Evolutionary conservation across 2,888 invertebrate genomes (phyloP), one percentile per base, ranked within the genome.

Genomic region (Salpingus planirostris): DNA sequence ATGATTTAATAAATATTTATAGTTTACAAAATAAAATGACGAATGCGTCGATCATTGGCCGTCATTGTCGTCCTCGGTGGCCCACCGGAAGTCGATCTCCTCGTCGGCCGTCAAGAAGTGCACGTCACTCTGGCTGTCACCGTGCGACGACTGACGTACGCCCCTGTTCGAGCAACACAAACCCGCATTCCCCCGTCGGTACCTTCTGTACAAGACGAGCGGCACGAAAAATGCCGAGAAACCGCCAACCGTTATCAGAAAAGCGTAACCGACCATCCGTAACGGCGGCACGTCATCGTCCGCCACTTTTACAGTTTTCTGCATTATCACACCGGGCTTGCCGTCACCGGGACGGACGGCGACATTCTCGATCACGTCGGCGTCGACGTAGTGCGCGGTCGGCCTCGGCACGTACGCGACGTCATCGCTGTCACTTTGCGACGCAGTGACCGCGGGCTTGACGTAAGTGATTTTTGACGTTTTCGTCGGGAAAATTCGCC

Each of bases 91-190:
- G 49, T 74, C 70, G 10, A 74, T 50, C 21, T 65, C 56, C 46
- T 75, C 74, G 33, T 73, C 71, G 13, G 67, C 64, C 1, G 73
- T 70, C 23, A 74, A 56, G 51, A 68, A 75, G 34, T 72, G 54
- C 1, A 75, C 72, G 42, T 74, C 74, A 29, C 73, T 72, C 40
- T 62, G 61, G 38, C 62, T 62, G 26, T 59, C 59, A 2, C 58
- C 57, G 11, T 42, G 42, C 1, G 47, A 41, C 3, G 46, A 38
- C n/a, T 45, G 34, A 7, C 47, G 13, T 11, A 37, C 11, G 3
- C 36, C 40, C 23, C 33, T 33, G 25, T 37, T 15, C n/a, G n/a
- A n/a, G n/a, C n/a, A n/a, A n/a, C n/a, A n/a, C n/a, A n/a, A n/a
- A n/a, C n/a, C n/a, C n/a, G n/a, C n/a, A n/a, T n/a, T n/a, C n/a